Conservation (phyloP, 2,113 vertebrate genomes). For the Dicerorhinus sumatrensis region DNA sequence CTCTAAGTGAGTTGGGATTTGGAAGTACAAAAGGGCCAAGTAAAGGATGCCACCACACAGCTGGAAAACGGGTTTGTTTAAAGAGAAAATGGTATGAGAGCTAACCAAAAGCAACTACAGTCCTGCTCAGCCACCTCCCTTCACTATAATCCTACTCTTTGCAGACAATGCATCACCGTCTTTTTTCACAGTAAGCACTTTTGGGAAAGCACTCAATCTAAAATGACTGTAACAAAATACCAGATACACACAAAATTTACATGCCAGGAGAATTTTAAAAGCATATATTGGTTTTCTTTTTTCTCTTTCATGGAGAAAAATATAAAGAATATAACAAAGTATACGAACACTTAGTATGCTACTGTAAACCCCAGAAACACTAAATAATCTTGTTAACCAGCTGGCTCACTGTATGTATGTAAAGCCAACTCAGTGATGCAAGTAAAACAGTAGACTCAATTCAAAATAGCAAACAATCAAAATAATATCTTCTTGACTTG, state of each 20-base stretch:
- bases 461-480: constrained; percentile 46
- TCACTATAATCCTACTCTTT: background rate
- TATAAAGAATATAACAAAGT: background rate
- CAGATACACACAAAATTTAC: constrained; percentile 27
- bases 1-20: background rate
- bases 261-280: background rate
- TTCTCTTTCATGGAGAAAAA: background rate
- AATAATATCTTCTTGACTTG: background rate
- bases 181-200: background rate
- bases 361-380: background rate
- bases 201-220: background rate
- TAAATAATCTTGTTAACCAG: background rate
- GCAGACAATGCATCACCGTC: background rate
- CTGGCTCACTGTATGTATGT: background rate
- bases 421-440: background rate
- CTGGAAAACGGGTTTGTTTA: background rate
- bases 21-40: background rate
- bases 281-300: background rate
- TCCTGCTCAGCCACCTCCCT: background rate
- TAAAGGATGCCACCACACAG: background rate
- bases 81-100: background rate
- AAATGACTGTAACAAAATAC: background rate
- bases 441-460: background rate
- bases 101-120: background rate
- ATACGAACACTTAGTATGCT: background rate